A percentile compares a stretch with the other conserved stretches of the same genome.
These are phyloP conservation scores for Chelon auratus DNA, from an alignment of 2,797 vertebrate species.

Conservation along the genomic window DNA sequence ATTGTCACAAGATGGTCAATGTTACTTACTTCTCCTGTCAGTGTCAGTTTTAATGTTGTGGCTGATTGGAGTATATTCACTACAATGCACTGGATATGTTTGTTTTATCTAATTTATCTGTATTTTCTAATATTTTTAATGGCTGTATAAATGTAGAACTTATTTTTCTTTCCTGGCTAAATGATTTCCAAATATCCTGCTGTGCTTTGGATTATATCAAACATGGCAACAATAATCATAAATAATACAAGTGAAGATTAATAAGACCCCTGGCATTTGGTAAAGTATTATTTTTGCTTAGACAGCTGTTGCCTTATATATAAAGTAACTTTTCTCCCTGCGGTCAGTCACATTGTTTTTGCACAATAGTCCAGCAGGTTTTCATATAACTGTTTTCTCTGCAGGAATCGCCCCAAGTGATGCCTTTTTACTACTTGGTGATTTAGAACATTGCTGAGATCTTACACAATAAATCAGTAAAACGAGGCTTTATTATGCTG, in stretches of 20 bases:
- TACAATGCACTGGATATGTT: too few relatives aligned
- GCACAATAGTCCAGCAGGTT: neutral
- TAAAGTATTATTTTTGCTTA: neutral
- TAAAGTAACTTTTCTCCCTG: neutral
- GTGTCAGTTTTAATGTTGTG: too few relatives aligned
- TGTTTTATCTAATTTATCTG: too few relatives aligned
- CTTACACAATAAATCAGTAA: conserved; percentile 8
- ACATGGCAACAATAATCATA: neutral
- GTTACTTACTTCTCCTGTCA: too few relatives aligned
- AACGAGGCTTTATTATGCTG: conserved; percentile 25
- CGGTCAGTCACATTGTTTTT: conserved; percentile 2
- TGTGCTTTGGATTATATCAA: neutral
- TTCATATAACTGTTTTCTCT: conserved; percentile 2
- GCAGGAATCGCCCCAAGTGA: conserved; percentile 3
- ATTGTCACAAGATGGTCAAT: too few relatives aligned
- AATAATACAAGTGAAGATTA: conserved; percentile 7
- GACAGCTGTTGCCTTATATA: neutral
- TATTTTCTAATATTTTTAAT: neutral
- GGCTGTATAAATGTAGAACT: neutral
- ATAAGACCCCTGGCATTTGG: neutral
- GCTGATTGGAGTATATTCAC: too few relatives aligned
- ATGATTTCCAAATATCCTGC: neutral
- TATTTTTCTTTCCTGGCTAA: neutral
- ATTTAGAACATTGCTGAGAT: conserved; percentile 33
- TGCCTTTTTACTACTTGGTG: conserved; percentile 4